A percentile compares a stretch with the other conserved stretches of the same genome.
These are phyloP conservation scores for Chrysina gloriosa DNA, from an alignment of 2,888 invertebrate species.

Conservation along the genomic window DNA sequence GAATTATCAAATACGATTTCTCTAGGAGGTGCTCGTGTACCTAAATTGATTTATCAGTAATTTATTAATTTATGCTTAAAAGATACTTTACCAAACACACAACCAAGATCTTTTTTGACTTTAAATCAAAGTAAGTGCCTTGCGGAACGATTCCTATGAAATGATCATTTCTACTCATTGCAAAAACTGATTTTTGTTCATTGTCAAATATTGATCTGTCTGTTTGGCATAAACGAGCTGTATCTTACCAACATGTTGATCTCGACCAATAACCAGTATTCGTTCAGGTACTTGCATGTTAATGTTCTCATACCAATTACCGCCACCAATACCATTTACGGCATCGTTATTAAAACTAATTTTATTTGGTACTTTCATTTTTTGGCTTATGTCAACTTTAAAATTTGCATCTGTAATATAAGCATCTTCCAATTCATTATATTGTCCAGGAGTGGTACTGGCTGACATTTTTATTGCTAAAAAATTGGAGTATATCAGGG, in stretches of 20 bases:
- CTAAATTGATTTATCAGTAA: conserved; percentile 61
- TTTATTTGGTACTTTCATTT: conserved; percentile 85
- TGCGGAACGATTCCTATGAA: conserved; percentile 36
- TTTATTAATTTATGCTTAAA: neutral
- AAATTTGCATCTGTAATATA: conserved; percentile 70
- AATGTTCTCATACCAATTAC: conserved; percentile 80
- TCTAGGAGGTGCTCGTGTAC: conserved; percentile 86
- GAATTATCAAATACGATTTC: conserved; percentile 89
- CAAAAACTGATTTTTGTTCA: neutral
- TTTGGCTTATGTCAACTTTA: conserved; percentile 81
- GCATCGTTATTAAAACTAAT: conserved; percentile 80
- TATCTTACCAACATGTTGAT: conserved; percentile 65
- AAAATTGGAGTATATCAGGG: neutral
- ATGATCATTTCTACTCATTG: conserved; percentile 34
- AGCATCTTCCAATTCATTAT: conserved; percentile 75
- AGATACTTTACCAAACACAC: conserved; percentile 22
- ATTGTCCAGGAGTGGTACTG: conserved; percentile 72
- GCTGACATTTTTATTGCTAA: conserved; percentile 67
- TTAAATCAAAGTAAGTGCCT: conserved; percentile 36
- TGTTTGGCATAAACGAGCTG: conserved; percentile 3
- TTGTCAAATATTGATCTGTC: conserved; percentile 15
- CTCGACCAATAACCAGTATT: conserved; percentile 88
- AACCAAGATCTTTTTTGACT: conserved; percentile 39
- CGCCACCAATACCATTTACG: conserved; percentile 71
- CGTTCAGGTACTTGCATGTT: conserved; percentile 95